Percentiles rank a stretch among this genome's conserved stretches.
phyloP scores from a whole-genome alignment of 1,140 invertebrate genomes.

The Ectropis grisescens region DNA sequence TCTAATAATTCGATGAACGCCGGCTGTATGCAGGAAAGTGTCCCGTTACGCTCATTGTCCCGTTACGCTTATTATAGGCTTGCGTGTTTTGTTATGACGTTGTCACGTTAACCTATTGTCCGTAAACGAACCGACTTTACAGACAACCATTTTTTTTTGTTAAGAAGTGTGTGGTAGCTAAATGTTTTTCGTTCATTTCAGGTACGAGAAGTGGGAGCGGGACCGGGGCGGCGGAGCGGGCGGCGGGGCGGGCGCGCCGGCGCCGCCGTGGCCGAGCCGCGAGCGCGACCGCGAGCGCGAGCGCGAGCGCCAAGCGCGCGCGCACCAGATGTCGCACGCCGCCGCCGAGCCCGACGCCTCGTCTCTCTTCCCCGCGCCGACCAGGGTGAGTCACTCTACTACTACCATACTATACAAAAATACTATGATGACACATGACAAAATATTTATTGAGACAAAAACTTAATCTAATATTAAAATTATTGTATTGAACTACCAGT shows the following conservation, averaged over 20 bases:
- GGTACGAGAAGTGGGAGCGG: conserved; percentile 58
- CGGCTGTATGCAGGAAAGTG: no score
- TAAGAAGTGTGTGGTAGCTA: neutral
- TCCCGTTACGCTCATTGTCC: no score
- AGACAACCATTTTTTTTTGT: no score
- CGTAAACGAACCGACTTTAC: no score
- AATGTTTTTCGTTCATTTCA: conserved; percentile 16
- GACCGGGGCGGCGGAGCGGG: conserved; percentile 35
- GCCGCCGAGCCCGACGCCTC: conserved; percentile 56
- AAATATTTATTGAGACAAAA: no score
- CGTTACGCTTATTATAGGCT: no score
- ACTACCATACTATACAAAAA: neutral
- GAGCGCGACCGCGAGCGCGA: no score
- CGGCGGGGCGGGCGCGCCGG: conserved; percentile 20
- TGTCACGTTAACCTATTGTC: no score
- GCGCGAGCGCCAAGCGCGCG: conserved; percentile 49
- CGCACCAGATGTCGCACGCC: conserved; percentile 57
- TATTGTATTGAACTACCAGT: conserved; percentile 3
- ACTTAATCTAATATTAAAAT: no score
- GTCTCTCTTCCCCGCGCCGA: conserved; percentile 52
- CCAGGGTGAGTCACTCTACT: conserved; percentile 28
- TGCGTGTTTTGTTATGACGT: no score
- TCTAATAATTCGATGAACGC: no score
- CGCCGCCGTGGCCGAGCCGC: conserved; percentile 20
- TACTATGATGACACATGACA: no score